Percentiles rank a stretch among this genome's conserved stretches.
phyloP scores from a whole-genome alignment of 2,113 vertebrate genomes.

The Tringa solitaria region DNA sequence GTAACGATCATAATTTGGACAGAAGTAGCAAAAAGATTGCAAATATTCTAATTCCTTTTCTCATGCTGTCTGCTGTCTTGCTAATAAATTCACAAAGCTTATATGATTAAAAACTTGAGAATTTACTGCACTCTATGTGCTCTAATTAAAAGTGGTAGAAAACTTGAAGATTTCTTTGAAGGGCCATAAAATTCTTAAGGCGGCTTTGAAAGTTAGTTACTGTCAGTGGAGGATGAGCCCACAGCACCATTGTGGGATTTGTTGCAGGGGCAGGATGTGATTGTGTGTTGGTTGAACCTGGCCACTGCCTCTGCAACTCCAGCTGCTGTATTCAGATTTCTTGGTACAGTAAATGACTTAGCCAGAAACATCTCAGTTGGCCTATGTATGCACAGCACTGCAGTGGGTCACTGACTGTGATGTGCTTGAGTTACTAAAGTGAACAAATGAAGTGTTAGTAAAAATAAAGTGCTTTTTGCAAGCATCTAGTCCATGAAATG shows the following conservation, averaged over 20 bases:
- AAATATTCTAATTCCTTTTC: conserved; percentile 6
- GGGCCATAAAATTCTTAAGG: background rate
- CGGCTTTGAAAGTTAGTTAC: background rate
- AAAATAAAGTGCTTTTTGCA: background rate
- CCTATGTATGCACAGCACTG: background rate
- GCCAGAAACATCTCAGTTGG: background rate
- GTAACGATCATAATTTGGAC: background rate
- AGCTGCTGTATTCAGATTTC: background rate
- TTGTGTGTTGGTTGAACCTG: background rate
- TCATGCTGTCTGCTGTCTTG: background rate
- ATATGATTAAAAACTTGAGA: background rate
- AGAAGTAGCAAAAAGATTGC: background rate
- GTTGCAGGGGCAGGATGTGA: background rate
- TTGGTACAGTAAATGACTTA: background rate
- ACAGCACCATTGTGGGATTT: background rate
- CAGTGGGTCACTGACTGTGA: background rate
- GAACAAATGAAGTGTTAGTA: background rate
- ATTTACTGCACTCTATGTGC: background rate
- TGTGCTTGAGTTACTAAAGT: background rate
- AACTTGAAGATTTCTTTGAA: background rate
- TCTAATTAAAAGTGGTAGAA: background rate
- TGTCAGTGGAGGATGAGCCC: background rate
- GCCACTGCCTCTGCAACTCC: background rate
- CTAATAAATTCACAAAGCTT: conserved; percentile 18
- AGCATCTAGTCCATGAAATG: background rate